Evolutionary conservation across 1,140 invertebrate species (phyloP).

Genomic region (Drosophila guanche): DNA sequence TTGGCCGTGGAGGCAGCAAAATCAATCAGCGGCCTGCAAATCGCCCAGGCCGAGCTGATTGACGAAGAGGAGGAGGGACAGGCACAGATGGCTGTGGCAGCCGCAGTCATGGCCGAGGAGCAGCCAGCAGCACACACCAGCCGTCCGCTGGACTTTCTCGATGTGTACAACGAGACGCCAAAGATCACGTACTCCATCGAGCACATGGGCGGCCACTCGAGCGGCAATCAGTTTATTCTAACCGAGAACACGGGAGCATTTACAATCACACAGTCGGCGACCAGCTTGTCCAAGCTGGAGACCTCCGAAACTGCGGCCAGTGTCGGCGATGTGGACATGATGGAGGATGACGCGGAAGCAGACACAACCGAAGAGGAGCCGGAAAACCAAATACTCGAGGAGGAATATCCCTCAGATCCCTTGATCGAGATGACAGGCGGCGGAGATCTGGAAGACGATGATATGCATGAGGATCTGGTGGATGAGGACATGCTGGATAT

Average conservation of each 20-base stretch:
- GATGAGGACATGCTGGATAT: slow-evolving; percentile 57
- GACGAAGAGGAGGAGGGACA: slow-evolving; percentile 62
- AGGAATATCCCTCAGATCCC: slow-evolving; percentile 64
- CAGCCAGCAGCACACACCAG: slow-evolving; percentile 27
- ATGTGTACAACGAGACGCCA: slow-evolving; percentile 70
- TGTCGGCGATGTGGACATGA: slow-evolving; percentile 25
- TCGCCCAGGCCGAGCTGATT: slow-evolving; percentile 61
- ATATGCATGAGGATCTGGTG: slow-evolving; percentile 41
- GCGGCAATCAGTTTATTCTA: slow-evolving; percentile 72
- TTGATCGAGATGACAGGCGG: slow-evolving; percentile 46
- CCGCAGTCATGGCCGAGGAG: slow-evolving; percentile 32
- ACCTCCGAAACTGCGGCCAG: not conserved
- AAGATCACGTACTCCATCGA: slow-evolving; percentile 81
- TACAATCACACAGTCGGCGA: slow-evolving; percentile 65
- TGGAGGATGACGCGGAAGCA: slow-evolving; percentile 54
- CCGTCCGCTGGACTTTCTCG: slow-evolving; percentile 69
- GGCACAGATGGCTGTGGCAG: slow-evolving; percentile 13
- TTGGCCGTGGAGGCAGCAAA: slow-evolving; percentile 61
- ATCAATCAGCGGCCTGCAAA: slow-evolving; percentile 63
- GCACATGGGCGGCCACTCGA: slow-evolving; percentile 65
- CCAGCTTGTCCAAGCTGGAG: slow-evolving; percentile 45
- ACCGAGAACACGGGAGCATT: slow-evolving; percentile 76
- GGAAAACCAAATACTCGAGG: slow-evolving; percentile 67
- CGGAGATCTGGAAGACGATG: slow-evolving; percentile 51
- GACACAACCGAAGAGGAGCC: slow-evolving; percentile 55